Conservation (phyloP, 1,140 invertebrate genomes). For the Homalodisca vitripennis region DNA sequence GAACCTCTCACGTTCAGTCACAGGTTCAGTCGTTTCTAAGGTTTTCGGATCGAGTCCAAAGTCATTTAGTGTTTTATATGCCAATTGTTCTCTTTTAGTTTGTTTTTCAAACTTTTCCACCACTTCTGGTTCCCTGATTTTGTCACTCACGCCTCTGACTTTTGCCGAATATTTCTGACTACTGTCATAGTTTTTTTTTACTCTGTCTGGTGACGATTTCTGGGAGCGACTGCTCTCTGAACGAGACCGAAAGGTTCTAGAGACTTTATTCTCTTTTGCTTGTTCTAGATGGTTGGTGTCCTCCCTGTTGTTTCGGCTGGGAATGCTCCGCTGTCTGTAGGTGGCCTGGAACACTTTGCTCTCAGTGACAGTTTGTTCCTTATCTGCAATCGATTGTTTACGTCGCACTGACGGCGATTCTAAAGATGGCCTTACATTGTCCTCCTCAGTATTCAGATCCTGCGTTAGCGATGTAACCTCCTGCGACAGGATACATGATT, state of each 20-base stretch:
- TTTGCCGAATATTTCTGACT: too few species aligned
- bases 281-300: not conserved
- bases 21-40: constrained; percentile 2
- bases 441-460: constrained; percentile 25
- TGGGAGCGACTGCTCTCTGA: too few species aligned
- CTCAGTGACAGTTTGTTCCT: not conserved
- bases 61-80: constrained; percentile 1
- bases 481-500: too few species aligned
- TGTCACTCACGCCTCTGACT: too few species aligned
- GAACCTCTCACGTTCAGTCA: constrained; percentile 9
- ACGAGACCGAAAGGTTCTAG: too few species aligned
- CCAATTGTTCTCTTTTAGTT: not conserved
- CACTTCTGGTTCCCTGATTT: too few species aligned
- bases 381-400: not conserved
- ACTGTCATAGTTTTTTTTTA: too few species aligned
- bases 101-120: too few species aligned
- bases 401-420: constrained; percentile 1
- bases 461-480: too few species aligned
- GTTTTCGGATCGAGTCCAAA: constrained; percentile 6
- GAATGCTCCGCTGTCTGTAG: not conserved
- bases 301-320: not conserved
- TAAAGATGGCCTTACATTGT: constrained; percentile 19
- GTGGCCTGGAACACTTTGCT: not conserved
- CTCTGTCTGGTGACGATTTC: too few species aligned
- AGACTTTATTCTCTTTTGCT: too few species aligned